Evolutionary conservation across 2,113 vertebrate species (phyloP), one percentile per base, ranked within the genome.

Genomic region (Oophaga pumilio): DNA sequence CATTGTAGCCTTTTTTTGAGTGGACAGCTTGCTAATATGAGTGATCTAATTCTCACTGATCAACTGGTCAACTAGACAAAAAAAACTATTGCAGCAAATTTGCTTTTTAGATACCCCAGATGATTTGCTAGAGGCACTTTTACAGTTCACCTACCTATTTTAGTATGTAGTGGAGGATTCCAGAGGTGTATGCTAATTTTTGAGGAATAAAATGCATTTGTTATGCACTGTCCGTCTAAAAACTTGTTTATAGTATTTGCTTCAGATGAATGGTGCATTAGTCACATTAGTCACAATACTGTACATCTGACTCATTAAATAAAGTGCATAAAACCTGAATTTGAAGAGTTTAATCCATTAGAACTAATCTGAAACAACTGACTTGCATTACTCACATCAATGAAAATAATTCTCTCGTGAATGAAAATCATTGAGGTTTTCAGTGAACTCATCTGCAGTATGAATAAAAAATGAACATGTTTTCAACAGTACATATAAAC

Each of bases 211-310:
- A 18, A 66, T 26, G 14, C 20, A 68, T 66, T 52, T 80, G n/a
- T 64, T 66, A n/a, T 83, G 81, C 80, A 66, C 33, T 10, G 8
- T 69, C n/a, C 49, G 68, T 68, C 77, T 87, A 60, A 80, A 76
- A 57, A 71, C 52, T 68, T 80, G 71, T 66, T 84, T 84, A 88
- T 66, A 59, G 13, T 60, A 84, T 84, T 84, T 68, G 80, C 66
- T 77, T 77, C 81, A 84, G 22, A 24, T 88, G 81, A 88, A 88
- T 56, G 87, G 71, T 77, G 73, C 81, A 88, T 88, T 88, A 77
- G 49, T 17, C 59, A 84, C 28, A 64, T 87, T 81, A 82, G 64
- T 59, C 53, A 73, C 26, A 73, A 56, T 77, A 43, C 79, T 82
- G 56, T 57, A 62, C 14, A 57, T 84, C 57, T 66, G 76, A 84